These are phyloP conservation scores for Bombus cullumanus DNA, from an alignment of 1,140 invertebrate genomes.

Conservation along the genomic window DNA sequence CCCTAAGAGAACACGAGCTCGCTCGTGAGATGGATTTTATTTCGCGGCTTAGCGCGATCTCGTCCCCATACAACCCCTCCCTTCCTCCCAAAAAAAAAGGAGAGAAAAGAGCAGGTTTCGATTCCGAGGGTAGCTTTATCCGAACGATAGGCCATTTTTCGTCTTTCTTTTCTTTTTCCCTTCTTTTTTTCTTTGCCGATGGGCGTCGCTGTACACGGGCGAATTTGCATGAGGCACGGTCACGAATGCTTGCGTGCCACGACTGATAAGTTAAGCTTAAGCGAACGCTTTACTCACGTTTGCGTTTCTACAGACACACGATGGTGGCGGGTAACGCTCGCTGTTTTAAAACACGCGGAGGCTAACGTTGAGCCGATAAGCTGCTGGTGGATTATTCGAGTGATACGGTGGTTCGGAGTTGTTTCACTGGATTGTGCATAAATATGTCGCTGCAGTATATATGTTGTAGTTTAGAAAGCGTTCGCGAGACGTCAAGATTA, in stretches of 20 bases:
- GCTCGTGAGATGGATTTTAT: constrained; percentile 67
- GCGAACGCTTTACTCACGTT: constrained; percentile 44
- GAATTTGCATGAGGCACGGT: constrained; percentile 69
- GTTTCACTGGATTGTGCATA: not conserved
- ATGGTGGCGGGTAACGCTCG: too few relatives aligned
- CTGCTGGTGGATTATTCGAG: not conserved
- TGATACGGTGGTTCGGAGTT: constrained; percentile 15
- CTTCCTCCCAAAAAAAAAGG: not conserved
- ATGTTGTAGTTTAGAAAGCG: not conserved
- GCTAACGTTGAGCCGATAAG: constrained; percentile 13
- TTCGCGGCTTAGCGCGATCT: constrained; percentile 64
- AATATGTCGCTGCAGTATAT: not conserved
- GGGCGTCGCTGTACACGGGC: constrained; percentile 14
- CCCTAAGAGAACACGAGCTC: not conserved
- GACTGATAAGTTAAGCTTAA: constrained; percentile 69
- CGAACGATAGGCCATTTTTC: constrained; percentile 53
- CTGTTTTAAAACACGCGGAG: not conserved
- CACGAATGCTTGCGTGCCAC: constrained; percentile 67
- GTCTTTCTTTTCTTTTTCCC: not conserved
- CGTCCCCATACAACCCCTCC: not conserved
- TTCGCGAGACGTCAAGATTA: not conserved
- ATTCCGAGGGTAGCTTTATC: constrained; percentile 51
- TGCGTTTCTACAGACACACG: constrained; percentile 27
- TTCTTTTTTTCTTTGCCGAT: constrained; percentile 12
- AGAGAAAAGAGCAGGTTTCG: constrained; percentile 44